phyloP scores from a whole-genome alignment of 1,140 invertebrate genomes.

The Nasonia longicornis region DNA sequence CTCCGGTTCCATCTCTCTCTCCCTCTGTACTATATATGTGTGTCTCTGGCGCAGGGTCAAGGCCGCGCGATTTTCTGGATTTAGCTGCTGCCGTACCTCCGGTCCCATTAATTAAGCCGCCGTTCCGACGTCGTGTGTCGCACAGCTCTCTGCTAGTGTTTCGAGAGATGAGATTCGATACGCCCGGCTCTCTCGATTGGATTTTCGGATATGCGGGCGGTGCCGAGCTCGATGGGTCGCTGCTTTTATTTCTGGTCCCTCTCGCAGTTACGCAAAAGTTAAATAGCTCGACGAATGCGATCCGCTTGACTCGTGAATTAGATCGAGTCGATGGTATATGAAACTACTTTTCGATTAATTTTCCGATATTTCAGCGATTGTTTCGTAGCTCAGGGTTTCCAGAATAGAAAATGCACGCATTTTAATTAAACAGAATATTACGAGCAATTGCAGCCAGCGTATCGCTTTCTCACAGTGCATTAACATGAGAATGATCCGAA shows the following conservation, averaged over 20 bases:
- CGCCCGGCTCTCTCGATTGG: not conserved
- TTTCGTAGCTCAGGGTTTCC: not conserved
- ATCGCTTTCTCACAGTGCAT: not conserved
- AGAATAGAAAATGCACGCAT: not conserved
- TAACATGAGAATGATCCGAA: not conserved
- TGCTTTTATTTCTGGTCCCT: too few species aligned
- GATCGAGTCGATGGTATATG: too few species aligned
- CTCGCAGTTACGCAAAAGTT: too few species aligned
- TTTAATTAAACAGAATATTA: not conserved
- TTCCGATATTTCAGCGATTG: too few species aligned
- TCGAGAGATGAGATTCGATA: not conserved
- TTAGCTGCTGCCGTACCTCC: conserved; percentile 2
- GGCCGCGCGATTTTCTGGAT: conserved; percentile 35
- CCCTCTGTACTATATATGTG: not conserved
- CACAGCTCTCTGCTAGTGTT: not conserved
- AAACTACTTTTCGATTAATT: too few species aligned
- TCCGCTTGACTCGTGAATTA: too few species aligned
- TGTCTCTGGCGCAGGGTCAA: conserved; percentile 39
- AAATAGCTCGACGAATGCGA: too few species aligned
- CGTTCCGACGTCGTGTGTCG: not conserved
- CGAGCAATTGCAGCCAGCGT: not conserved
- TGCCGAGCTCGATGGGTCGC: too few species aligned
- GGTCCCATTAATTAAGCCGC: conserved; percentile 29
- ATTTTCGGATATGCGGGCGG: not conserved
- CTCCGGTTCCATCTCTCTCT: conserved; percentile 1